phyloP scores from a whole-genome alignment of 1,140 invertebrate species.

The Choristoneura fumiferana region DNA sequence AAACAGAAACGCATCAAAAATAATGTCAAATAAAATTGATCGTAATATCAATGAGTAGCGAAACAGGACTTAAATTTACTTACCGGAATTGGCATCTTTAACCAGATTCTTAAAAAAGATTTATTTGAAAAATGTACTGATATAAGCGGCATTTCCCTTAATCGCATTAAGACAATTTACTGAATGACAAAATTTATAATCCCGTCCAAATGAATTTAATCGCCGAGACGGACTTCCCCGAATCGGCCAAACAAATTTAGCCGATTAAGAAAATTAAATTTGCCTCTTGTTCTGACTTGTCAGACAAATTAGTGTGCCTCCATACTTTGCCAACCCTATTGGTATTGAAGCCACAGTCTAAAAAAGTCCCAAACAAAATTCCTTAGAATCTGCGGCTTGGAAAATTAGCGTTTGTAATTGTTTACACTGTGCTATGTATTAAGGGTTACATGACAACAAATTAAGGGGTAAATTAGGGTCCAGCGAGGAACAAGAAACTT shows the following conservation, averaged over 20 bases:
- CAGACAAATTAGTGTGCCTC: conserved; percentile 43
- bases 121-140: too few species aligned
- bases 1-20: too few species aligned
- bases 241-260: conserved; percentile 44
- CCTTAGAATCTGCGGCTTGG: background rate
- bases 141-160: background rate
- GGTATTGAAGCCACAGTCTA: background rate
- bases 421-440: conserved; percentile 5
- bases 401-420: background rate
- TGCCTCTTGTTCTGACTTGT: conserved; percentile 37
- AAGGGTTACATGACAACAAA: conserved; percentile 22
- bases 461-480: conserved; percentile 30
- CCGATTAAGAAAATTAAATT: conserved; percentile 56
- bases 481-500: conserved; percentile 24
- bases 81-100: too few species aligned
- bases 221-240: conserved; percentile 21
- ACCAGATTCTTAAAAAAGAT: too few species aligned
- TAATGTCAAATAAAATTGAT: too few species aligned
- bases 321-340: conserved; percentile 3
- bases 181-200: conserved; percentile 15
- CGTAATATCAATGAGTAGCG: too few species aligned
- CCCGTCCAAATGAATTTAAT: conserved; percentile 41
- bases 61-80: too few species aligned
- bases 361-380: background rate
- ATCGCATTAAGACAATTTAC: conserved; percentile 7